Conservation (phyloP, 2,888 invertebrate genomes). For the Zygothrica quintamaculata region DNA sequence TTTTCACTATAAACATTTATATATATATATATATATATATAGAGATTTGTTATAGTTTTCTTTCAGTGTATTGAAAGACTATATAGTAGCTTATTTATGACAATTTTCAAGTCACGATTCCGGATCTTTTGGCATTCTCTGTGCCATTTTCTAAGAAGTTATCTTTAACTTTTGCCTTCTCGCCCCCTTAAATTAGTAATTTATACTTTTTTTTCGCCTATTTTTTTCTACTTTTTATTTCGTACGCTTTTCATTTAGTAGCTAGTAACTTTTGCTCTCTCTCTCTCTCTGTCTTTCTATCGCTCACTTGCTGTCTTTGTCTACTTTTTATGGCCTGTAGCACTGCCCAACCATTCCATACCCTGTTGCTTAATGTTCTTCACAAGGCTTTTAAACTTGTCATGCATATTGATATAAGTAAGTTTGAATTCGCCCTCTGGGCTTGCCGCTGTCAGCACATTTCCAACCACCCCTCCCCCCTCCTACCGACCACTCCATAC, state of each 20-base stretch:
- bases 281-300: neutral
- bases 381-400: slow-evolving; percentile 70
- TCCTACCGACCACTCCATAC: neutral
- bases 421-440: slow-evolving; percentile 62
- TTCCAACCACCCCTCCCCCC: neutral
- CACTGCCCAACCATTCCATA: neutral
- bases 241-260: no score
- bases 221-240: slow-evolving; percentile 35
- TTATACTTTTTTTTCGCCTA: slow-evolving; percentile 1
- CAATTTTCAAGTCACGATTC: slow-evolving; percentile 5
- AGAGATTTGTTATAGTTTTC: no score
- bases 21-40: no score
- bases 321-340: neutral
- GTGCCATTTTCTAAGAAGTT: slow-evolving; percentile 7
- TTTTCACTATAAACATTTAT: slow-evolving; percentile 1
- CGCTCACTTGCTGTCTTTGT: no score
- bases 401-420: slow-evolving; percentile 74
- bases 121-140: slow-evolving; percentile 13
- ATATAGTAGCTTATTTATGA: no score
- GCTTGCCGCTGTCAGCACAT: slow-evolving; percentile 65
- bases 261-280: slow-evolving; percentile 21
- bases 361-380: slow-evolving; percentile 41
- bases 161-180: slow-evolving; percentile 16
- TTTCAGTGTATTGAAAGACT: no score
- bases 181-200: neutral